phyloP scores from a whole-genome alignment of 1,140 invertebrate species.

The Brachionus asplanchnoidis region DNA sequence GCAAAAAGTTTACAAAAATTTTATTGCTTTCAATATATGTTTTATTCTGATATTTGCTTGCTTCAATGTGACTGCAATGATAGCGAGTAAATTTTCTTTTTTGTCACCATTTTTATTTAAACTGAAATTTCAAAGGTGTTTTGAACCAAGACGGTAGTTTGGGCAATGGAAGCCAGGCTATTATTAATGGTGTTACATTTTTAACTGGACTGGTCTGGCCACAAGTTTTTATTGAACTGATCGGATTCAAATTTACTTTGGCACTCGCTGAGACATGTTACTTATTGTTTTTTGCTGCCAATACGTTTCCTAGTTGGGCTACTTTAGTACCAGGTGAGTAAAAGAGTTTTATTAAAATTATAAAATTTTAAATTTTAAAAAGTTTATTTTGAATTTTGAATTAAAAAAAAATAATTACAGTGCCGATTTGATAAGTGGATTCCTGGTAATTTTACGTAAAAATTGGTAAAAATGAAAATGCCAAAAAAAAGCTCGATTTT shows the following conservation, averaged over 20 bases:
- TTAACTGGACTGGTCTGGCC: conserved; percentile 19
- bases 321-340: neutral
- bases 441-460: no score
- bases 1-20: conserved; percentile 30
- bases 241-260: conserved; percentile 39
- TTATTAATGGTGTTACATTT: neutral
- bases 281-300: neutral
- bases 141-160: conserved; percentile 39
- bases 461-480: no score
- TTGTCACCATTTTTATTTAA: neutral
- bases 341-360: neutral
- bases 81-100: neutral
- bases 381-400: neutral
- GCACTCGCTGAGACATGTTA: neutral
- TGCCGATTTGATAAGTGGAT: no score
- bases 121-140: neutral
- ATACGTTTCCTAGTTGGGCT: conserved; percentile 32
- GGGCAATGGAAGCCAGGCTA: conserved; percentile 37
- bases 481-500: no score
- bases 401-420: neutral
- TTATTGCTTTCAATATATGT: conserved; percentile 15
- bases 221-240: conserved; percentile 17
- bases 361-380: neutral
- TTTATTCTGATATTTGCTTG: conserved; percentile 22
- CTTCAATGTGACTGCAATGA: conserved; percentile 26